Evolutionary conservation across 2,113 vertebrate genomes (phyloP).

Genomic region (Pelusios castaneus): DNA sequence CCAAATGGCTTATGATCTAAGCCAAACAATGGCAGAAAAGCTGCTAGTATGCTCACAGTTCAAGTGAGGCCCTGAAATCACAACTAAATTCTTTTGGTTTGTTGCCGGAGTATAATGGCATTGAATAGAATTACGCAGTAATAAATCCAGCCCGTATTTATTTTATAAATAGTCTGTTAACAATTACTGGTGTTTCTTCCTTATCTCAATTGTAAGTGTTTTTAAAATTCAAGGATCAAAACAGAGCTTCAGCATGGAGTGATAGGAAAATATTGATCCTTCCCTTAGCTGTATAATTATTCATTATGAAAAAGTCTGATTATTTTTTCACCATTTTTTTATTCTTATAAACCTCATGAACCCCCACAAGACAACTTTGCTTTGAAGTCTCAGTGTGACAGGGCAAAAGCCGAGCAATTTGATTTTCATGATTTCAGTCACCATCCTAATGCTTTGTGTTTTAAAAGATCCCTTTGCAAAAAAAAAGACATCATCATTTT

Average conservation of each 20-base stretch:
- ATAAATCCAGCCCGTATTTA: neutral
- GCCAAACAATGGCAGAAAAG: neutral
- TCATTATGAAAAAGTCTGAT: conserved; percentile 52
- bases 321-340: conserved; percentile 32
- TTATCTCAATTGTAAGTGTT: neutral
- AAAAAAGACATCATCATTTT: conserved; percentile 72
- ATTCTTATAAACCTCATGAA: conserved; percentile 49
- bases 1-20: accelerated
- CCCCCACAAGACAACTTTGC: conserved; percentile 64
- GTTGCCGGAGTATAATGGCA: neutral
- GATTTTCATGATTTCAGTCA: conserved; percentile 72
- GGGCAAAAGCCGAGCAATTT: conserved; percentile 71
- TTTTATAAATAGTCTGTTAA: neutral
- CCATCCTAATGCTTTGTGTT: conserved; percentile 71
- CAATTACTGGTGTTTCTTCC: conserved; percentile 14
- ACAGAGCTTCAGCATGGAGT: neutral
- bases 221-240: conserved; percentile 53
- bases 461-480: conserved; percentile 72
- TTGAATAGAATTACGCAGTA: accelerated
- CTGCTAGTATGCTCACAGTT: accelerated
- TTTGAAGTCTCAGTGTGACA: conserved; percentile 68
- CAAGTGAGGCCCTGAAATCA: neutral
- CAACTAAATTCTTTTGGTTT: accelerated
- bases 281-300: neutral
- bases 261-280: conserved; percentile 25